A percentile compares a stretch with the other conserved stretches of the same genome.
phyloP scores from a whole-genome alignment of 2,888 invertebrate genomes.

The Ormia ochracea region DNA sequence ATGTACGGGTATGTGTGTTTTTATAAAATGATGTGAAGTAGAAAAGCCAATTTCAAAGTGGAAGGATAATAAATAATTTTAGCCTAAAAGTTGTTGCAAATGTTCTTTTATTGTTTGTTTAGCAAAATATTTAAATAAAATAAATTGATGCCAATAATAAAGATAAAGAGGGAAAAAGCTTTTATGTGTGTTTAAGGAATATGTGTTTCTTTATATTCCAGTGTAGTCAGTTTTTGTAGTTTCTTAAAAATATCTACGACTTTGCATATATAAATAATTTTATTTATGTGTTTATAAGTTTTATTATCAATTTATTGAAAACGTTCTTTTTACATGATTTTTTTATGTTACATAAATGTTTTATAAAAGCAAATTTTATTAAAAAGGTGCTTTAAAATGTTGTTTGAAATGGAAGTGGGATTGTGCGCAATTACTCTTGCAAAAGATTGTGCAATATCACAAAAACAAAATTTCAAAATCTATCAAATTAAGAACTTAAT shows the following conservation, averaged over 20 bases:
- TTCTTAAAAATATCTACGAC: too few species aligned
- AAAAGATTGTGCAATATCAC: background rate
- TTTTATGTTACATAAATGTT: background rate
- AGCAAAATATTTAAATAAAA: constrained; percentile 58
- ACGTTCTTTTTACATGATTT: background rate
- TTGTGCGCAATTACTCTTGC: background rate
- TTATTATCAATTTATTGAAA: constrained; percentile 9
- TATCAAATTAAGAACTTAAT: too few species aligned
- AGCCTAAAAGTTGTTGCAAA: constrained; percentile 44
- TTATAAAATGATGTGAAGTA: background rate
- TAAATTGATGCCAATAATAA: constrained; percentile 44
- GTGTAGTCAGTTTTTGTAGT: background rate
- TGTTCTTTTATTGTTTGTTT: constrained; percentile 37
- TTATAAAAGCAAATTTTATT: background rate
- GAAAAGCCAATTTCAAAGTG: background rate
- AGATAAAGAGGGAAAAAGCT: constrained; percentile 55
- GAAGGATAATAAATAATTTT: background rate
- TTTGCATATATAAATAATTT: background rate
- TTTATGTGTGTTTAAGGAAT: constrained; percentile 11
- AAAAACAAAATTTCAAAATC: too few species aligned
- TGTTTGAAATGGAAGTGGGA: background rate
- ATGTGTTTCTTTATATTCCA: background rate
- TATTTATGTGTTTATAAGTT: background rate
- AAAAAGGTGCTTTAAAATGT: background rate
- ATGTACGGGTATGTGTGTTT: too few species aligned